These are phyloP conservation scores for Gracilinanus agilis DNA, from an alignment of 2,113 vertebrate genomes.

Conservation along the genomic window DNA sequence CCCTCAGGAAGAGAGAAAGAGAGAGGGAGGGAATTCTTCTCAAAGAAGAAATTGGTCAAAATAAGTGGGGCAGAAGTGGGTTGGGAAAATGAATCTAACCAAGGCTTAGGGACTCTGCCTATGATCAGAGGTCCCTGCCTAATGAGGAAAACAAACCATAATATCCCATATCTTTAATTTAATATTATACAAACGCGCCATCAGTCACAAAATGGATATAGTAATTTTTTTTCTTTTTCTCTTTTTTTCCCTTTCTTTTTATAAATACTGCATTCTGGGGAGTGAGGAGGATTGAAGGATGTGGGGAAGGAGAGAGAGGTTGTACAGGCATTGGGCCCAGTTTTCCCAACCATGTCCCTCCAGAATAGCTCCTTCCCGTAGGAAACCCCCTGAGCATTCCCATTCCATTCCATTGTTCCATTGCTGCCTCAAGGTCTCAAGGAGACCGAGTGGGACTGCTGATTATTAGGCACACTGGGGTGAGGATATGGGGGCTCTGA, in stretches of 20 bases:
- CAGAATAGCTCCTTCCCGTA: neutral
- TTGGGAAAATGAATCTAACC: constrained; percentile 43
- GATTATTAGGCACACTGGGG: neutral
- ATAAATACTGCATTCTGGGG: constrained; percentile 70
- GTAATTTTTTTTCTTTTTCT: neutral
- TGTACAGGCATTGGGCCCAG: neutral
- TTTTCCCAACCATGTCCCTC: neutral
- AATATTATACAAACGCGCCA: constrained; percentile 70
- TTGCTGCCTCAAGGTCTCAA: neutral
- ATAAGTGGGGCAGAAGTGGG: neutral
- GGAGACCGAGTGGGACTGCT: neutral
- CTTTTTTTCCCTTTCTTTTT: constrained; percentile 57
- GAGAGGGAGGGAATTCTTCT: neutral
- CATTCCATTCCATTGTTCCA: neutral
- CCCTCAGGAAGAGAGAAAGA: neutral
- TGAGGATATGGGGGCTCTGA: neutral
- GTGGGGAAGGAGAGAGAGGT: neutral
- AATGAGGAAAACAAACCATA: neutral
- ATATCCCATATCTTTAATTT: constrained; percentile 72
- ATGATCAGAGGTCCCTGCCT: neutral
- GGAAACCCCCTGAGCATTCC: neutral
- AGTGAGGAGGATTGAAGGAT: neutral
- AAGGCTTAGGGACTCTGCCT: neutral
- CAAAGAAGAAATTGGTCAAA: neutral
- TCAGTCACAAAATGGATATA: constrained; percentile 71